Percentiles rank a stretch among this genome's conserved stretches.
Evolutionary conservation across 2,888 invertebrate species (phyloP).

Genomic region (Rutpela maculata): DNA sequence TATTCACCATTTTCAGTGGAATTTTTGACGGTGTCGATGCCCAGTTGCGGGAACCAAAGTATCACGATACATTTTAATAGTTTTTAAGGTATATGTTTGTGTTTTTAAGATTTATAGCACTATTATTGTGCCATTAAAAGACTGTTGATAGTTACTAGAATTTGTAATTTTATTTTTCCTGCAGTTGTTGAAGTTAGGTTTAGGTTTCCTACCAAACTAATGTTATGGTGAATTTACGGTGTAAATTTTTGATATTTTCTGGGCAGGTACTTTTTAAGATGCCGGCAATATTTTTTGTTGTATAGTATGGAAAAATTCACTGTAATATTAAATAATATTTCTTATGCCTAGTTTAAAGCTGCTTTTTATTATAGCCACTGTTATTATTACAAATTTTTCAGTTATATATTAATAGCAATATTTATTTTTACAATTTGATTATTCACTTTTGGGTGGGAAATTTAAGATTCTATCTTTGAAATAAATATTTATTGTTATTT

Average conservation of each 20-base stretch:
- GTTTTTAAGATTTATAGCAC: slow-evolving; percentile 32
- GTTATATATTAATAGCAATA: background rate
- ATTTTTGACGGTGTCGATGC: background rate
- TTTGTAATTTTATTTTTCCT: slow-evolving; percentile 40
- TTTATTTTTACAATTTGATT: slow-evolving; percentile 17
- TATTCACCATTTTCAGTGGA: background rate
- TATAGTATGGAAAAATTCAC: background rate
- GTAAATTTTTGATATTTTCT: background rate
- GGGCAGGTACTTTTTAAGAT: background rate
- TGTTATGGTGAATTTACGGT: slow-evolving; percentile 5
- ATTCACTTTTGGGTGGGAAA: slow-evolving; percentile 5
- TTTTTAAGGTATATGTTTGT: slow-evolving; percentile 30
- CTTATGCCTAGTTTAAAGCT: background rate
- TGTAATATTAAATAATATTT: background rate
- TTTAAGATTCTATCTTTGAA: slow-evolving; percentile 12
- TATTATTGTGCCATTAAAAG: slow-evolving; percentile 45
- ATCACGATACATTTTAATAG: slow-evolving; percentile 4
- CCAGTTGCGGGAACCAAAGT: background rate
- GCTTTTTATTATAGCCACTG: background rate
- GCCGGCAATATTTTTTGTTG: background rate
- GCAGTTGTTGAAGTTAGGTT: slow-evolving; percentile 29
- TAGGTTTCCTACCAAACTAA: slow-evolving; percentile 1
- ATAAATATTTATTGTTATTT: slow-evolving; percentile 33
- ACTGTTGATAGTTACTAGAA: slow-evolving; percentile 44
- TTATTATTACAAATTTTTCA: background rate